Conservation (phyloP, 2,888 invertebrate species). For the Papilio protenor region DNA sequence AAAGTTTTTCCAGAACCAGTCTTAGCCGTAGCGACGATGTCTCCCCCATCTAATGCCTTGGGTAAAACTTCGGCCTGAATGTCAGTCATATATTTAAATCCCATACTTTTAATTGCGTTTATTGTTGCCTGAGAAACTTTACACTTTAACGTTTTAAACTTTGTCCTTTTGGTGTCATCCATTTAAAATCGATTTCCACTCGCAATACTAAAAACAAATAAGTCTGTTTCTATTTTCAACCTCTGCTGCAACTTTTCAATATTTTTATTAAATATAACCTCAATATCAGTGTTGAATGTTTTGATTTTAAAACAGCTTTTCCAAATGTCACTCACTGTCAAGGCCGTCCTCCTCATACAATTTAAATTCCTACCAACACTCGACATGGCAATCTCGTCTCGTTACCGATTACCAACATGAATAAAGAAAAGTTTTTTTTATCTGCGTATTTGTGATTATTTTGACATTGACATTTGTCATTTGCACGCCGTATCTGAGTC, state of each 20-base stretch:
- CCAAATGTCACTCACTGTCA: not conserved
- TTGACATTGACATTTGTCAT: slow-evolving; percentile 7
- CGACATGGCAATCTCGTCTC: not conserved
- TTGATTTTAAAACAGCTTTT: not conserved
- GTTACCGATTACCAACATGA: not conserved
- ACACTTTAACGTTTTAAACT: slow-evolving; percentile 83
- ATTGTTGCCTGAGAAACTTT: slow-evolving; percentile 89
- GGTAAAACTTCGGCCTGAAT: slow-evolving; percentile 96
- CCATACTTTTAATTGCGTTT: slow-evolving; percentile 92
- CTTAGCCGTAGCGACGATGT: slow-evolving; percentile 97
- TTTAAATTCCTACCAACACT: slow-evolving; percentile 1
- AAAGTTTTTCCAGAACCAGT: slow-evolving; percentile 99
- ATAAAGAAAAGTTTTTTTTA: not conserved
- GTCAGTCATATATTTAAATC: slow-evolving; percentile 96
- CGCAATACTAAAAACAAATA: not conserved
- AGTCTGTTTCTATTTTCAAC: not conserved
- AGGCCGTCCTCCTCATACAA: not conserved
- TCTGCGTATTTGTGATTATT: not conserved
- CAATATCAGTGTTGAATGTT: not conserved
- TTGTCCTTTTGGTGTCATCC: slow-evolving; percentile 57
- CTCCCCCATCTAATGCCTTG: slow-evolving; percentile 93
- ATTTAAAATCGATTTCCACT: slow-evolving; percentile 46
- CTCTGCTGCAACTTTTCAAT: not conserved
- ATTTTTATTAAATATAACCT: slow-evolving; percentile 5
- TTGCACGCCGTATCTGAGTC: slow-evolving; percentile 15